Conservation (phyloP, 1,140 invertebrate species). For the Lethrus apterus region DNA sequence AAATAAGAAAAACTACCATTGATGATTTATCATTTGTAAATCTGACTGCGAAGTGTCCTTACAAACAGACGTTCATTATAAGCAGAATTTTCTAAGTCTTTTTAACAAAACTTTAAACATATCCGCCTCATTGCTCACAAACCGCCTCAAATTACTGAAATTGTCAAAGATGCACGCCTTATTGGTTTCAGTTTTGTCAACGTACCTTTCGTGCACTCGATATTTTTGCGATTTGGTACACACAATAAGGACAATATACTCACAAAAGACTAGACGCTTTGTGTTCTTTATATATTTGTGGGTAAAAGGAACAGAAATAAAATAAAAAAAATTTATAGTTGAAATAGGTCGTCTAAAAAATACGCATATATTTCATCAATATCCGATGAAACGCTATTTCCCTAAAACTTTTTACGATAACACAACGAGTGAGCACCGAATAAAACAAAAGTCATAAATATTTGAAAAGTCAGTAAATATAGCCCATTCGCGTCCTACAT, state of each 20-base stretch:
- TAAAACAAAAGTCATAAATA: constrained; percentile 22
- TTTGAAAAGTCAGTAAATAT: constrained; percentile 13
- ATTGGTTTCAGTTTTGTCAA: constrained; percentile 24
- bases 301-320: constrained; percentile 13
- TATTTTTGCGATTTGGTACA: constrained; percentile 28
- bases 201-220: constrained; percentile 24
- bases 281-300: constrained; percentile 10
- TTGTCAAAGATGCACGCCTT: constrained; percentile 19
- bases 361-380: constrained; percentile 23
- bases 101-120: not conserved
- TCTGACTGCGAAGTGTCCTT: constrained; percentile 15
- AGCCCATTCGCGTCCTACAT: too few species aligned
- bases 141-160: constrained; percentile 4
- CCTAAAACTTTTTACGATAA: constrained; percentile 20
- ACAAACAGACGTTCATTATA: constrained; percentile 1
- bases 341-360: constrained; percentile 19
- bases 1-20: constrained; percentile 23
- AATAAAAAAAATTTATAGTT: constrained; percentile 18
- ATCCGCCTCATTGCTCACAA: constrained; percentile 4
- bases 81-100: not conserved
- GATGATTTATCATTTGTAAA: constrained; percentile 33
- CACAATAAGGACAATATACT: constrained; percentile 30
- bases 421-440: not conserved
- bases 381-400: constrained; percentile 23
- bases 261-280: not conserved